These are phyloP conservation scores for Trachemys scripta DNA, from an alignment of 2,113 vertebrate genomes.

Conservation along the genomic window DNA sequence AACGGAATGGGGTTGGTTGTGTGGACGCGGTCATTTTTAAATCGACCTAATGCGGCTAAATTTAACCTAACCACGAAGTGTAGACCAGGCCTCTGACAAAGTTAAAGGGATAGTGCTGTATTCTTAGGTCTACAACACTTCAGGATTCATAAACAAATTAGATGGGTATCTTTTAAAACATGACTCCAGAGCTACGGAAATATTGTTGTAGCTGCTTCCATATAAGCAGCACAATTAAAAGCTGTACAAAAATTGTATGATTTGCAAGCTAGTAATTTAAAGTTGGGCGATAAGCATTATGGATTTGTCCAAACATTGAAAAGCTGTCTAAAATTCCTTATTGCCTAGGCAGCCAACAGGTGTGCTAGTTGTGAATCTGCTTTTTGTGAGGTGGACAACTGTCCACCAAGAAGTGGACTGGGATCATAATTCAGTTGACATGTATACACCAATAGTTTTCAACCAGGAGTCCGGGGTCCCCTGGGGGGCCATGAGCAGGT, in stretches of 20 bases:
- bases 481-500: no score
- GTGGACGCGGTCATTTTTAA: no score
- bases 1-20: no score
- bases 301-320: neutral
- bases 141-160: neutral
- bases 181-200: neutral
- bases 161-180: neutral
- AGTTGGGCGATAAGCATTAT: neutral
- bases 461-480: no score
- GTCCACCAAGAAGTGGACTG: neutral
- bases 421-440: neutral
- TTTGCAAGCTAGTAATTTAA: neutral
- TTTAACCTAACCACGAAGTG: no score
- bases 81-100: neutral
- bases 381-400: neutral
- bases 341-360: neutral
- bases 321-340: neutral
- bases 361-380: neutral
- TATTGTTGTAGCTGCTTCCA: neutral
- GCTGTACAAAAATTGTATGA: neutral
- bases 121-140: neutral
- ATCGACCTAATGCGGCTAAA: no score
- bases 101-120: neutral
- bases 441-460: neutral
- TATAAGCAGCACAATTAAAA: neutral